Conservation (phyloP, 2,888 invertebrate species). For the Andricus curvator region DNA sequence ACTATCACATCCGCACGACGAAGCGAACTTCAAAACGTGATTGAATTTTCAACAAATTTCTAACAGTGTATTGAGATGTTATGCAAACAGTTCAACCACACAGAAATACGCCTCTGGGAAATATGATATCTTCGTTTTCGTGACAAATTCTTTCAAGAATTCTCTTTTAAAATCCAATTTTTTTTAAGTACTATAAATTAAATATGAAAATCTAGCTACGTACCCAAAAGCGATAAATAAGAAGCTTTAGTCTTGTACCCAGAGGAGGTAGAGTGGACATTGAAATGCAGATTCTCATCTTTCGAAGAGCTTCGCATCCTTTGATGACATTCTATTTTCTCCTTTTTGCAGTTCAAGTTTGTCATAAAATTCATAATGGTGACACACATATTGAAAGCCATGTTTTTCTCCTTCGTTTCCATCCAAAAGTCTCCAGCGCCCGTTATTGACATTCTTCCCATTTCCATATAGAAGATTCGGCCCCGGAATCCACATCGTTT, state of each 20-base stretch:
- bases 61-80: too few relatives aligned
- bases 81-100: neutral
- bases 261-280: conserved; percentile 81
- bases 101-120: neutral
- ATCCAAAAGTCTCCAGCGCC: conserved; percentile 97
- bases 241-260: conserved; percentile 80
- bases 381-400: conserved; percentile 94
- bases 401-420: conserved; percentile 93
- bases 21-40: too few relatives aligned
- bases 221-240: conserved; percentile 74
- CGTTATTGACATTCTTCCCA: conserved; percentile 91
- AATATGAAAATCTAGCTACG: conserved; percentile 49
- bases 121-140: neutral
- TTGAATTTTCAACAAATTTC: too few relatives aligned
- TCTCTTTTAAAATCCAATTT: neutral
- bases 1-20: too few relatives aligned
- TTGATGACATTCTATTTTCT: conserved; percentile 83
- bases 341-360: conserved; percentile 80
- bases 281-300: conserved; percentile 84
- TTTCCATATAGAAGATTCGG: conserved; percentile 95
- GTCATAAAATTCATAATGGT: conserved; percentile 88
- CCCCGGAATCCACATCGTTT: conserved; percentile 92
- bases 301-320: conserved; percentile 85
- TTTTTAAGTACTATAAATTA: neutral
- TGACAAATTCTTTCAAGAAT: neutral